phyloP scores from a whole-genome alignment of 2,888 invertebrate species.

The Rambutsinella grinnellia region DNA sequence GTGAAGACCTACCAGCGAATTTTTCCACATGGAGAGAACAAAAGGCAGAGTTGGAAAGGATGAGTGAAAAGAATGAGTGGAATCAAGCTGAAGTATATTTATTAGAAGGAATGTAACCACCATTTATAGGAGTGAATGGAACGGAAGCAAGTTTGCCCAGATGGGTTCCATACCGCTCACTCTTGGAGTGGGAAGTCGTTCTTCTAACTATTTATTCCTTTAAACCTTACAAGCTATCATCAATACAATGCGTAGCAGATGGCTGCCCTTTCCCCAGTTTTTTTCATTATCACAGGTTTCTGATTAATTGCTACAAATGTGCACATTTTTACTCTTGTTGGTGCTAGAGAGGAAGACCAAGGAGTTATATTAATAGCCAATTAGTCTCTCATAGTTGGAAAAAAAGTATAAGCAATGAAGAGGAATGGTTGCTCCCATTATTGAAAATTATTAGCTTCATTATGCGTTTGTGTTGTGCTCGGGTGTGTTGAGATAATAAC shows the following conservation, averaged over 20 bases:
- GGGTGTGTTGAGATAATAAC: no score
- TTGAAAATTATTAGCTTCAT: not conserved
- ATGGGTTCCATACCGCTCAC: constrained; percentile 4
- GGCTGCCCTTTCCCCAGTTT: constrained; percentile 9
- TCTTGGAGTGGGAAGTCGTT: not conserved
- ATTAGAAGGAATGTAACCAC: constrained; percentile 41
- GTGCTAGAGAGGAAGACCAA: not conserved
- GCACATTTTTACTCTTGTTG: constrained; percentile 32
- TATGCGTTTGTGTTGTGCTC: not conserved
- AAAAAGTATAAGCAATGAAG: not conserved
- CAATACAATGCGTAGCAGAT: constrained; percentile 7
- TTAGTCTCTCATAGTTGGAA: constrained; percentile 11
- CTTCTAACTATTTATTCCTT: not conserved
- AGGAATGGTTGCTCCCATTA: not conserved
- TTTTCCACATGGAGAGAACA: not conserved
- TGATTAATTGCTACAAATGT: constrained; percentile 49
- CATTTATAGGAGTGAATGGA: constrained; percentile 3
- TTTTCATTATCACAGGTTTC: constrained; percentile 29
- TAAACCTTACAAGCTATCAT: not conserved
- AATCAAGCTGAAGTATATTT: constrained; percentile 48
- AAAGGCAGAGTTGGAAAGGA: not conserved
- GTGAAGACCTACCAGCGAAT: not conserved
- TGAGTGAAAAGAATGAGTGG: constrained; percentile 15
- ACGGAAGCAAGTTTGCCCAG: constrained; percentile 21
- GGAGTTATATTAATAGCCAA: constrained; percentile 32